These are phyloP conservation scores for Otocyon megalotis DNA, from an alignment of 2,113 vertebrate species.

Conservation along the genomic window DNA sequence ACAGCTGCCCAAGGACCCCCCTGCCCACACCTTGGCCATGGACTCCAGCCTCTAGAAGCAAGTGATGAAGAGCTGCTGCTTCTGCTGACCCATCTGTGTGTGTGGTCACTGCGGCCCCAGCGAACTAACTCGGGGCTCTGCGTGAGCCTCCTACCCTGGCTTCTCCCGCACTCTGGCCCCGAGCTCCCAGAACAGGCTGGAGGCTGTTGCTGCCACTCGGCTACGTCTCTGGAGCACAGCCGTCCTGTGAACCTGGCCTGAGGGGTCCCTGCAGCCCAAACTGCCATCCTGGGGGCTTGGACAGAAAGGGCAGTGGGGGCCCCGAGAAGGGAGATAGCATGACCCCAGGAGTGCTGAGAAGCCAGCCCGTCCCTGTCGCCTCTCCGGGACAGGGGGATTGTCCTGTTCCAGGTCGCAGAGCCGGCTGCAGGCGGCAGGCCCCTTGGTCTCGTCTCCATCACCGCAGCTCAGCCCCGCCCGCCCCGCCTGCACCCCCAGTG, in stretches of 20 bases:
- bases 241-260: fast-evolving
- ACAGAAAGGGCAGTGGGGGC: not conserved
- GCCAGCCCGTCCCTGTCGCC: fast-evolving
- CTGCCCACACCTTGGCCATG: fast-evolving
- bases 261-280: too few relatives aligned
- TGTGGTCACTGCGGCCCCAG: too few relatives aligned
- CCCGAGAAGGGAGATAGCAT: not conserved
- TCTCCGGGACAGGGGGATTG: fast-evolving
- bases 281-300: not conserved
- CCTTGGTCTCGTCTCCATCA: fast-evolving
- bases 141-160: fast-evolving
- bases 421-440: fast-evolving
- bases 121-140: not conserved
- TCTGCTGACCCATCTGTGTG: fast-evolving
- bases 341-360: too few relatives aligned
- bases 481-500: fast-evolving
- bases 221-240: not conserved
- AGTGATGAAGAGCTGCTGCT: fast-evolving
- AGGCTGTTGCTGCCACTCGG: fast-evolving
- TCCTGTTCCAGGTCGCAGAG: fast-evolving
- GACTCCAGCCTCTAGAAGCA: not conserved
- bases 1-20: not conserved
- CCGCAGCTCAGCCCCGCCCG: fast-evolving
- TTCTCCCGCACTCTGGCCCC: fast-evolving
- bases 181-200: not conserved